Evolutionary conservation across 1,140 invertebrate genomes (phyloP), one percentile per base, ranked within the genome.

Genomic region (Drosophila yakuba): DNA sequence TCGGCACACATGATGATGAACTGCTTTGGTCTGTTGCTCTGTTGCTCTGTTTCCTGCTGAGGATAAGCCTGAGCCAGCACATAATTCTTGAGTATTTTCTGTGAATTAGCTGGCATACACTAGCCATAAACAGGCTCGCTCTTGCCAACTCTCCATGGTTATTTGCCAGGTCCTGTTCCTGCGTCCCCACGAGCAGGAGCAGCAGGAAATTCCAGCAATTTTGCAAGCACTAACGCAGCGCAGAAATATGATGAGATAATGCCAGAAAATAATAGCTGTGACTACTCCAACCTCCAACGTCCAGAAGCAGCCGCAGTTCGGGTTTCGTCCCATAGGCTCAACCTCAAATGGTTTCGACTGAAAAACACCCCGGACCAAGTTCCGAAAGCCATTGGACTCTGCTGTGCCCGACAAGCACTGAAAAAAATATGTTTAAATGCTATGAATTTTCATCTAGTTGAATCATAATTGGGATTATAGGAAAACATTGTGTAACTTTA

Each of bases 211-310:
- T 74, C 51, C 39, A 58, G 57, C 76, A 62, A 54, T 45, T 55
- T 57, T 50, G 38, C 56, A 10, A 7, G 25, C 54, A 78, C 59
- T 72, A 59, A 58, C 43, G 58, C 58, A 68, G 51, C 58, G 51
- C 61, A 52, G 61, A 84, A 74, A 67, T 84, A 74, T 88, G 76
- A 89, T 72, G 77, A 89, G 80, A 80, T 78, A 84, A 83, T 78
- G 72, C 68, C 74, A 45, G 47, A 61, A 82, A 79, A 88, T 82
- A 73, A 72, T 76, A 74, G 80, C 76, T 58, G 32, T 35, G 67
- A 60, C 77, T 78, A 57, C 52, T 77, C 61, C 47, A 17, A 47
- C 67, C 52, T 77, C 61, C 47, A 17, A 39, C 67, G 41, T 72
- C 55, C 72, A 48, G 47, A 12, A 12, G 60, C 60, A 68, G 23